Base-by-base conservation (phyloP, 2,113 vertebrate genomes). In the Eulacestoma nigropectus region DNA sequence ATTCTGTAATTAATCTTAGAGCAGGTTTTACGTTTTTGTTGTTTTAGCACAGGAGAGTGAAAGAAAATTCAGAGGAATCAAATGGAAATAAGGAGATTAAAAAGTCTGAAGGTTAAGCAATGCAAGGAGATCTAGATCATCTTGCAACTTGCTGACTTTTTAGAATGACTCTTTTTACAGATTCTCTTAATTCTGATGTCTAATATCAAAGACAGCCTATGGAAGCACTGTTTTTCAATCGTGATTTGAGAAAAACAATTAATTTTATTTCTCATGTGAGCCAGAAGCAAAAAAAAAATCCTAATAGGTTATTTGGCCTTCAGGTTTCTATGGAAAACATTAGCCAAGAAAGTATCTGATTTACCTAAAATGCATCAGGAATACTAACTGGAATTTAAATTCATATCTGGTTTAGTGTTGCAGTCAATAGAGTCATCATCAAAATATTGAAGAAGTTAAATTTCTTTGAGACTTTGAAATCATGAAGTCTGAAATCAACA, bases 21-120 rank as follows among this genome's bases (percentile, higher is more conserved):
- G 35, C 42, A 91, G 32, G 11, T 59, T 84, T 94, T 86, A 83
- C 1, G 12, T 41, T 72, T 94, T 72, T 95, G 67, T 84, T 80
- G 41, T n/a, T 88, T 87, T 91, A 95, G 52, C 32, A 69, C 10
- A 55, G 39, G 33, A 35, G 16, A 93, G 9, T 89, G 59, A 83
- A 95, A 84, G 55, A 94, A 96, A 90, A 86, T 76, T 60, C 42
- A 75, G 56, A 86, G 52, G 42, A 81, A 79, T 89, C 59, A 81
- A 60, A 78, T 49, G 53, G 87, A 91, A 60, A 55, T 67, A 87
- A 41, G 7, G 16, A 90, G 26, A 91, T 78, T 91, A 60, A 81
- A 94, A 72, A 64, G 15, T 81, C 79, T 89, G 65, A 93, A 74
- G 52, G 78, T 86, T 89, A 96, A 94, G 44, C 30, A 60, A 30